Evolutionary conservation across 2,888 invertebrate genomes (phyloP), one percentile per base, ranked within the genome.

Genomic region (Callyntrura guangdongensis): DNA sequence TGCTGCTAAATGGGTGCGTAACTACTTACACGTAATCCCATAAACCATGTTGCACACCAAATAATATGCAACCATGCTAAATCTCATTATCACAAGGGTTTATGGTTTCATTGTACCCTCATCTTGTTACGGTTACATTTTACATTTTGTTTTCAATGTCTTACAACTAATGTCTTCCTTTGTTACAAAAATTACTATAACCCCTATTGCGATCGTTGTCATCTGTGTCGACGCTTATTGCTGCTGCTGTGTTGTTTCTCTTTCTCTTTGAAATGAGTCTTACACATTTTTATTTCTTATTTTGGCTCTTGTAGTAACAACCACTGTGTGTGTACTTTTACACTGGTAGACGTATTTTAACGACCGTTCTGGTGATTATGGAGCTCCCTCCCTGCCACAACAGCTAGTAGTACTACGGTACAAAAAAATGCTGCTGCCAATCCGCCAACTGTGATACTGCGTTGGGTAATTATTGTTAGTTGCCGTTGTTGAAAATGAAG

Each of bases 121-220:
- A 8, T 64, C 64, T 64, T 25, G 25, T 64, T 25, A 64, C 27
- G 64, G 36, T 17, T 59, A 59, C 69, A 45, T 72, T 22, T 17
- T 59, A 59, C 69, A 45, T 72, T 22, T 72, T 45, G 69, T 72
- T 72, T 72, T 72, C 69, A 72, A 72, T 72, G 69, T 72, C 69
- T 72, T 17, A 36, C 36, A 72, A 45, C 36, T 36, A 72, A 67
- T 67, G 69, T 72, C 69, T 72, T 72, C 69, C 69, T 72, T 72
- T 72, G 69, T 72, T 72, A 11, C 69, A 72, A 14, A 72, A 72
- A 72, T n/a, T n/a, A 72, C 5, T 8, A 72, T n/a, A n/a, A n/a
- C 0, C n/a, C 36, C 36, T 8, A 64, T 64, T 72, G 69, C 9
- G 36, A 72, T 17, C 11, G 69, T 45, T 45, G 17, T 72, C n/a